A percentile compares a stretch with the other conserved stretches of the same genome.
phyloP scores from a whole-genome alignment of 2,113 vertebrate genomes.

The Cephalophus harveyi region DNA sequence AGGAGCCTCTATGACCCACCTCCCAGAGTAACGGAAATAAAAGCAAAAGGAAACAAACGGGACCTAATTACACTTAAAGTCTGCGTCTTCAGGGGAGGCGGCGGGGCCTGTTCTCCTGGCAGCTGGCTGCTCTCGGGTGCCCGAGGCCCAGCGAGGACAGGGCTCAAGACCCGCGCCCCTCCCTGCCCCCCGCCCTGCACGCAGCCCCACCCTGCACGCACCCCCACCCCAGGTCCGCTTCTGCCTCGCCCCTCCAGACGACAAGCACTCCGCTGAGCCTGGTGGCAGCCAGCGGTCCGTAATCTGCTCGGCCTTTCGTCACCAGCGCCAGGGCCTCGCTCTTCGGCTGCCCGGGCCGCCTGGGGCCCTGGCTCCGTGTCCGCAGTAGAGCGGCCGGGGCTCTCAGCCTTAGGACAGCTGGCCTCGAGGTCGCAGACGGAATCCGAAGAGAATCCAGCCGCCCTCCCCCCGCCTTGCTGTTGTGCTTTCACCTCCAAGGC shows the following conservation, averaged over 20 bases:
- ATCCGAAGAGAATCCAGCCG: no score
- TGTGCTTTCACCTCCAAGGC: no score
- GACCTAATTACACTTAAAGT: background rate
- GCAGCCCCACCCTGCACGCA: fast-evolving
- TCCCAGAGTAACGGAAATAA: no score
- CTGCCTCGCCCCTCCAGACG: background rate
- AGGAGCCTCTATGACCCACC: no score
- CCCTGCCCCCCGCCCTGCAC: no score
- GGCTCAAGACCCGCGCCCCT: background rate
- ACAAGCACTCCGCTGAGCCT: fast-evolving
- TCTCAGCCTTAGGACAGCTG: background rate
- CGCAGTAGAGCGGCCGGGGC: fast-evolving
- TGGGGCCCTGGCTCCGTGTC: background rate
- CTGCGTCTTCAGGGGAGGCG: no score
- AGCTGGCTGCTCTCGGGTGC: background rate
- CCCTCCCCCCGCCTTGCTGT: no score
- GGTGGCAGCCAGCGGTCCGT: background rate
- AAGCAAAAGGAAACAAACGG: no score
- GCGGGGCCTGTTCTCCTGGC: background rate
- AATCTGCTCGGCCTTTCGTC: background rate
- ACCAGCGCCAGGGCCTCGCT: background rate
- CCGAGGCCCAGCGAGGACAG: background rate
- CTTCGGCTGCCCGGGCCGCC: fast-evolving
- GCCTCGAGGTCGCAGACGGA: background rate
- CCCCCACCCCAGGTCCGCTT: background rate